Conservation (phyloP, 2,888 invertebrate species). For the Cylindroiulus punctatus region DNA sequence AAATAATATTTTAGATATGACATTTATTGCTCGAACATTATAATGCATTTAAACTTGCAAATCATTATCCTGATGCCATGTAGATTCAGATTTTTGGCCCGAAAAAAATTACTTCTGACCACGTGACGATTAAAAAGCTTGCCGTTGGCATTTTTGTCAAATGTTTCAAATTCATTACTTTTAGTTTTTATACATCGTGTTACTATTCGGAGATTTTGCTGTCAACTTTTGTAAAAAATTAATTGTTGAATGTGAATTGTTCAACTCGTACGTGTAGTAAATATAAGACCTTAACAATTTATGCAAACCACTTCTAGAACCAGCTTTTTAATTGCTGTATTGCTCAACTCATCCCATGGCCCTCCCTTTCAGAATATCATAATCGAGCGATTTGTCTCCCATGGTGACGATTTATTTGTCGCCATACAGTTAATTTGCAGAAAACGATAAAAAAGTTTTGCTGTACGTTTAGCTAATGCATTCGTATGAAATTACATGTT, state of each 20-base stretch:
- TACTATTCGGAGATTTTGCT: background rate
- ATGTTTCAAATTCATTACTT: background rate
- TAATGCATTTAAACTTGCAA: background rate
- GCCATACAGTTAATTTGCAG: background rate
- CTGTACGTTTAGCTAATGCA: too few species aligned
- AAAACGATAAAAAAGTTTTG: background rate
- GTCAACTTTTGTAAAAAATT: background rate
- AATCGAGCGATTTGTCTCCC: background rate
- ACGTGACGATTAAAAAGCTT: too few species aligned
- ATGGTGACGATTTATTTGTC: background rate
- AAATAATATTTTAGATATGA: too few species aligned
- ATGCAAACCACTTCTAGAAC: background rate
- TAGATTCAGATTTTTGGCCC: too few species aligned
- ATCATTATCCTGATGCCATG: background rate
- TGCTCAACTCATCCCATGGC: background rate
- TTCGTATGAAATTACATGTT: too few species aligned
- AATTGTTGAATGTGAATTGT: background rate
- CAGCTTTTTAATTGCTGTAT: background rate
- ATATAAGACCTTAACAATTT: background rate
- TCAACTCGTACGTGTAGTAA: background rate
- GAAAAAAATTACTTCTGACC: too few species aligned
- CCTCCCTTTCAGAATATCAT: background rate
- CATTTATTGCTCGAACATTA: too few species aligned
- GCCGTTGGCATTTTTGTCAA: background rate
- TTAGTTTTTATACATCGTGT: background rate